These are phyloP conservation scores for Eulemur rufifrons DNA, from an alignment of 2,113 vertebrate species.

Conservation along the genomic window DNA sequence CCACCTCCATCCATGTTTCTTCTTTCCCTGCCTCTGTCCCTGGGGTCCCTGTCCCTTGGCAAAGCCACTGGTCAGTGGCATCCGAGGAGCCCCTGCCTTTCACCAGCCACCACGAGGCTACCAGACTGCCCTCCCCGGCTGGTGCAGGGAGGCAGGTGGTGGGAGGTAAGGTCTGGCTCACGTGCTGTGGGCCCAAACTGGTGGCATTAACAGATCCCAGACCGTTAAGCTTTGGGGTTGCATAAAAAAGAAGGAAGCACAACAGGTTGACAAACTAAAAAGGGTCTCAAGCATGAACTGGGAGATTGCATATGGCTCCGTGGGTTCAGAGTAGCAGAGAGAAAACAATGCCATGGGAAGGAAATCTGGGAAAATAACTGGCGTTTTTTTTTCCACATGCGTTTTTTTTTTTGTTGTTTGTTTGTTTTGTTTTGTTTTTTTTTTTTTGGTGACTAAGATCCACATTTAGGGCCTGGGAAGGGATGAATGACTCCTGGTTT, in stretches of 20 bases:
- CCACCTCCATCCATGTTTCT: not conserved
- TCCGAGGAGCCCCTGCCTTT: not conserved
- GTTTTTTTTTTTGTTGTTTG: too few species aligned
- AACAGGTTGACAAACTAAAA: not conserved
- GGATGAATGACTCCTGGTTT: not conserved
- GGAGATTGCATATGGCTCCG: not conserved
- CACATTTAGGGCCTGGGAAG: not conserved
- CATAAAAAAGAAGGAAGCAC: not conserved
- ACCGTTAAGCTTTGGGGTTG: not conserved
- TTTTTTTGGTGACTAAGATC: not conserved
- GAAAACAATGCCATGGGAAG: not conserved
- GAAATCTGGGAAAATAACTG: not conserved
- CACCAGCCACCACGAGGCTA: not conserved
- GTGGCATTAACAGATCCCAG: not conserved
- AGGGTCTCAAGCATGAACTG: not conserved
- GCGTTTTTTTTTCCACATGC: not conserved
- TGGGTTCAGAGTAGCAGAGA: not conserved
- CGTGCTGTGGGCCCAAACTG: not conserved
- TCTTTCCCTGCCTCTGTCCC: not conserved
- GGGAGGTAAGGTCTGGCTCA: not conserved
- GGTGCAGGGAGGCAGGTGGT: accelerated
- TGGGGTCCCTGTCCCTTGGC: not conserved
- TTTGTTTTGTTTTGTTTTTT: not conserved
- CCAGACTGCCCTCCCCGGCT: not conserved
- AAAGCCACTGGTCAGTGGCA: not conserved